These are phyloP conservation scores for Phataginus tetradactyla DNA, from an alignment of 2,797 vertebrate genomes.

Conservation along the genomic window DNA sequence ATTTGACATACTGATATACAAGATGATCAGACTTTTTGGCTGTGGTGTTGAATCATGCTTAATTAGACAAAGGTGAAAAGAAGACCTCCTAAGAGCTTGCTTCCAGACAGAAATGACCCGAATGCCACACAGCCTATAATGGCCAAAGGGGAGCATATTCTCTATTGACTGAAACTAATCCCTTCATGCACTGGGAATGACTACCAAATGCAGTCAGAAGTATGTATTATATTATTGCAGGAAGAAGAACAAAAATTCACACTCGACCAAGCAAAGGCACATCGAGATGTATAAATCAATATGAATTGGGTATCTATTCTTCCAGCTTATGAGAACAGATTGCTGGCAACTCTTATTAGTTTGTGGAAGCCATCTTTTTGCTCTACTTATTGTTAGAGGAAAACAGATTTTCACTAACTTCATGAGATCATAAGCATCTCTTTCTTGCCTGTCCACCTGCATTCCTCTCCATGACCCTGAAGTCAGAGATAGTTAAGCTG, in stretches of 20 bases:
- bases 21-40: neutral
- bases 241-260: slow-evolving; percentile 50
- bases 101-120: neutral
- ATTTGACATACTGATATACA: neutral
- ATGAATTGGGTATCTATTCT: slow-evolving; percentile 12
- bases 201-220: slow-evolving; percentile 20
- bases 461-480: neutral
- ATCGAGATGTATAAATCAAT: slow-evolving; percentile 55
- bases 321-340: neutral
- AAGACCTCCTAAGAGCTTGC: neutral
- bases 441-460: neutral
- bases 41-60: slow-evolving; percentile 11
- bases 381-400: neutral
- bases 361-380: slow-evolving; percentile 25
- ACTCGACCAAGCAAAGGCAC: neutral
- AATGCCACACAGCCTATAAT: neutral
- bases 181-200: neutral
- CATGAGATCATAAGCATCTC: neutral
- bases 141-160: neutral
- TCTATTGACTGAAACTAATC: slow-evolving; percentile 48
- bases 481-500: neutral
- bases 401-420: slow-evolving; percentile 39
- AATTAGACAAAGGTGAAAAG: slow-evolving; percentile 27
- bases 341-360: neutral
- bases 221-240: slow-evolving; percentile 26